phyloP scores from a whole-genome alignment of 2,797 vertebrate species.

The Ispidina picta region DNA sequence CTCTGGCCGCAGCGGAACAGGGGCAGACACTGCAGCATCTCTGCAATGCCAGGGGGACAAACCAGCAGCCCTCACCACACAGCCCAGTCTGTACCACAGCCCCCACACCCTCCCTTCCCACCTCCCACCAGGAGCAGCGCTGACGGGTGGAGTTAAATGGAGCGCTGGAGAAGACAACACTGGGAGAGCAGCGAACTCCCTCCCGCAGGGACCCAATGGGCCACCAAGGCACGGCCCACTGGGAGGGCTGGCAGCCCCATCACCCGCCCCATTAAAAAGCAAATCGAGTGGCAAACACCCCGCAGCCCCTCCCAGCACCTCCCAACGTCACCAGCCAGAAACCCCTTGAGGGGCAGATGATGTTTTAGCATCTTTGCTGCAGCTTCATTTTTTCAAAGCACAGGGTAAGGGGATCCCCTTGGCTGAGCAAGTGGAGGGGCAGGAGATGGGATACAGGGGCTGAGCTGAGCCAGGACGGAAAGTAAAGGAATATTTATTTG shows the following conservation, averaged over 20 bases:
- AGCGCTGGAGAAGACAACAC: background rate
- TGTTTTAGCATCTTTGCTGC: background rate
- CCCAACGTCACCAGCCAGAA: background rate
- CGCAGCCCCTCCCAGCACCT: background rate
- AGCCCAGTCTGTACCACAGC: background rate
- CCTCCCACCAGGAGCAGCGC: background rate
- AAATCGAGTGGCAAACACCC: background rate
- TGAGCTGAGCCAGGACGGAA: accelerated
- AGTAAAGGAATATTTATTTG: background rate
- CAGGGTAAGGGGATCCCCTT: accelerated
- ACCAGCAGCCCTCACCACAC: background rate
- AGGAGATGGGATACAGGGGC: background rate
- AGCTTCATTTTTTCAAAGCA: background rate
- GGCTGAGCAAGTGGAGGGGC: accelerated
- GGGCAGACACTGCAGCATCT: background rate
- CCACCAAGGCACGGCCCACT: accelerated
- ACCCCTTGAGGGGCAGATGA: accelerated
- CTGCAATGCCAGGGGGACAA: accelerated
- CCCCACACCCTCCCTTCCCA: too few relatives aligned
- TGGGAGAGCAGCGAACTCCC: background rate
- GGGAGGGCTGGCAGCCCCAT: background rate
- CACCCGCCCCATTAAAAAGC: slow-evolving; percentile 12
- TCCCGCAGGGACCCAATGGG: background rate
- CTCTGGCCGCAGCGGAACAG: background rate
- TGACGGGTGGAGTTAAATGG: slow-evolving; percentile 21